Evolutionary conservation across 1,140 invertebrate genomes (phyloP), one percentile per base, ranked within the genome.

Genomic region (Olivierus martensii): DNA sequence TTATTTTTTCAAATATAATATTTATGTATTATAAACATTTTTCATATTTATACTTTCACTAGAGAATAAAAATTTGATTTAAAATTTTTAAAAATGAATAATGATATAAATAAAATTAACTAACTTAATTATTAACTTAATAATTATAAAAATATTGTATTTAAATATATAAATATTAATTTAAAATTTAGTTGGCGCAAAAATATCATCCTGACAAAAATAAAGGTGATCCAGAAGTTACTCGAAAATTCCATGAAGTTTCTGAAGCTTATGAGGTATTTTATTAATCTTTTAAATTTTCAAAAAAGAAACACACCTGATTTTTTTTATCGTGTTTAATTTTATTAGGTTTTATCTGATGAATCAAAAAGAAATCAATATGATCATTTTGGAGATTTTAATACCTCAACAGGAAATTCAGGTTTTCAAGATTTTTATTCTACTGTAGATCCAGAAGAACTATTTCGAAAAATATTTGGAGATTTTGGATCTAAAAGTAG

Each of bases 141-240:
- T n/a, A n/a, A n/a, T n/a, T n/a, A n/a, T n/a, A n/a, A n/a, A n/a
- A n/a, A n/a, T n/a, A n/a, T n/a, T n/a, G n/a, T n/a, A n/a, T n/a
- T n/a, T n/a, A n/a, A n/a, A 28, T 28, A 28, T 28, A 6, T 28
- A 9, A 6, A 28, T 28, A 36, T 35, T 44, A 15, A 14, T 21
- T 50, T 50, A 34, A 28, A 36, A 35, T 15, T 36, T 79, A 77
- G 74, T 71, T 99, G 51, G 95, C 95, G 0, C 99, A 99, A 66
- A 89, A 99, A 63, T 97, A 92, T 69, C 95, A 99, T 73, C 95
- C 95, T 14, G 95, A 99, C 71, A 89, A 91, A 0, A 98, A 95
- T 70, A 97, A 97, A 71, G 78, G 80, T 59, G 92, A 97, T 73
- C 83, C 89, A 22, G 77, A 87, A 69, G 79, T 92, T 10, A 77